phyloP scores from a whole-genome alignment of 2,888 invertebrate species.

The Caenorhabditis becei region DNA sequence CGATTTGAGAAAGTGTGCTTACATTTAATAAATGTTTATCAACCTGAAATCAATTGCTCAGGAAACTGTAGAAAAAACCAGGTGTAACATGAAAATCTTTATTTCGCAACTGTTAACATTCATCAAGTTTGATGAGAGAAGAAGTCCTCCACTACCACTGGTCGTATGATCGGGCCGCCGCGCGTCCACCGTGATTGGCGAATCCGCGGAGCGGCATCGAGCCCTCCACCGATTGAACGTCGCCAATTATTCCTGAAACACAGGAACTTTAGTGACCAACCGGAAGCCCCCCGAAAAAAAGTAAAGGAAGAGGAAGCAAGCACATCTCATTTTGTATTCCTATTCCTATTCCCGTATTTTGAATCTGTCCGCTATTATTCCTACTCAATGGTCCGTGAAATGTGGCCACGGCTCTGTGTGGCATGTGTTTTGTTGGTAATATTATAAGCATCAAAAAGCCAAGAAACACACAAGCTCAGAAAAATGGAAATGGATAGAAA shows the following conservation, averaged over 20 bases:
- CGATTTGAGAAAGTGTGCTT: not conserved
- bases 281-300: not conserved
- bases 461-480: not conserved
- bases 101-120: conserved; percentile 39
- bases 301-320: conserved; percentile 8
- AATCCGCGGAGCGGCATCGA: conserved; percentile 62
- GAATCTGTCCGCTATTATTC: conserved; percentile 13
- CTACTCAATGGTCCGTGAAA: conserved; percentile 32
- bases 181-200: conserved; percentile 63
- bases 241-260: conserved; percentile 64
- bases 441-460: not conserved
- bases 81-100: conserved; percentile 37
- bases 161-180: conserved; percentile 54
- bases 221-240: conserved; percentile 63
- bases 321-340: conserved; percentile 1
- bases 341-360: conserved; percentile 19
- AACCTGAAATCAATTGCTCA: no score
- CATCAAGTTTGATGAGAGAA: conserved; percentile 51
- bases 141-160: conserved; percentile 57
- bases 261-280: conserved; percentile 33
- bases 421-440: not conserved
- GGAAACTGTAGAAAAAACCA: not conserved
- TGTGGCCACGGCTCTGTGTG: not conserved
- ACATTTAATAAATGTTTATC: not conserved
- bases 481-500: conserved; percentile 4